A percentile compares a stretch with the other conserved stretches of the same genome.
These are phyloP conservation scores for Tadarida brasiliensis DNA, from an alignment of 2,797 vertebrate species.

Conservation along the genomic window DNA sequence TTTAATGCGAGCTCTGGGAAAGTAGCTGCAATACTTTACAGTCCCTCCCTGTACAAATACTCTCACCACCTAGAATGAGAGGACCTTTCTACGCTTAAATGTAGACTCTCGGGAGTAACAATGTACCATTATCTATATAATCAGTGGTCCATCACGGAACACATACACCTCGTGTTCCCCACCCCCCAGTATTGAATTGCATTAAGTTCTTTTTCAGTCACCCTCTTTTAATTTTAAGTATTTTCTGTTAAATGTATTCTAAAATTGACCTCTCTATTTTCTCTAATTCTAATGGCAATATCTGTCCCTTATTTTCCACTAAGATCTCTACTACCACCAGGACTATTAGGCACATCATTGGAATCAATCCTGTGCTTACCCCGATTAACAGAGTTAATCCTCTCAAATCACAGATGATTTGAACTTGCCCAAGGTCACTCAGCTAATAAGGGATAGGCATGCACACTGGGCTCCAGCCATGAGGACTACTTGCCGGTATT, in stretches of 20 bases:
- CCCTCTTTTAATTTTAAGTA: not conserved
- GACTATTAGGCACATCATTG: not conserved
- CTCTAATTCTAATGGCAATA: not conserved
- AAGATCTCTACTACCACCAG: not conserved
- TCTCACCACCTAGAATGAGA: not conserved
- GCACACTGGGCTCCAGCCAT: not conserved
- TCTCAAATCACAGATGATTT: not conserved
- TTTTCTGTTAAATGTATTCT: constrained; percentile 31
- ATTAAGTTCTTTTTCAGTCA: not conserved
- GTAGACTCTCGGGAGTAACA: not conserved
- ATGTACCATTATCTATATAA: not conserved
- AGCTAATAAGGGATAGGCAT: not conserved
- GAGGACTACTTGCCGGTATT: not conserved
- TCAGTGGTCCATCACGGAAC: not conserved
- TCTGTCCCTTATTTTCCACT: not conserved
- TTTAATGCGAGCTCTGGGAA: constrained; percentile 21
- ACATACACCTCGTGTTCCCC: not conserved
- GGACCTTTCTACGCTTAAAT: not conserved
- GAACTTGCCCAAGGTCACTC: not conserved
- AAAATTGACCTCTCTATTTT: constrained; percentile 5
- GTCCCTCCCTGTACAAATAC: not conserved
- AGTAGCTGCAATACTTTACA: not conserved
- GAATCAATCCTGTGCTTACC: not conserved
- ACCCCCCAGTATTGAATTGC: not conserved
- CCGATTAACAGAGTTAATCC: not conserved